Base-by-base conservation (phyloP, 1,140 invertebrate species). In the Diorhabda carinulata region DNA sequence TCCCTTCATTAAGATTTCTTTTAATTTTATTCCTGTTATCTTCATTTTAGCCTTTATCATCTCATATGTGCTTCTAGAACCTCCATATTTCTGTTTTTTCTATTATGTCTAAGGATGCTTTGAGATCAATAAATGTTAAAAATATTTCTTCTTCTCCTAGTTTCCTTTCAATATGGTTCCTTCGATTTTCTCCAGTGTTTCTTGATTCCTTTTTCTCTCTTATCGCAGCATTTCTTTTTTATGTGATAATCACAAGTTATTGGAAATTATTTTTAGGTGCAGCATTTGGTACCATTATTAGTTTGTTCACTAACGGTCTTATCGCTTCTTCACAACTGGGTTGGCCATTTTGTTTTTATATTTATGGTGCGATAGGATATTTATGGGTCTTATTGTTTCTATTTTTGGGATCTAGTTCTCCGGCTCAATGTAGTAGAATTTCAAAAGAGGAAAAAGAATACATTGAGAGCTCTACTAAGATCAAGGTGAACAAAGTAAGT, bases 341-440 rank as follows among this genome's bases (percentile, higher is more conserved):
- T 0, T 94, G 92, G 92, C 90, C 90, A 0, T 84, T 87, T n/a
- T 87, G 91, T 9, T 94, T 93, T 78, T 94, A 94, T 74, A 77
- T 88, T 0, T 90, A 92, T 75, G 91, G 92, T 66, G 82, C 75
- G 3, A 67, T 88, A 0, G 83, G 87, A 10, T 70, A 91, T 2
- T 1, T 84, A 0, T 91, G 90, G 86, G 84, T 85, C 5, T 70
- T 86, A 0, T 5, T 86, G 0, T 93, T 90, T 85, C 80, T 86
- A 45, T 81, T 87, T 52, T 83, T 88, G 45, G 87, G 89, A 0
- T 85, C 87, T 2, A 88, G 90, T 74, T 82, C 85, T 3, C 95
- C 96, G 0, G 76, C 79, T 0, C 79, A 84, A 2, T 86, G 87
- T 65, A 80, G 78, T 6, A 74, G 82, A 5, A 92, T 92, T 10